Evolutionary conservation across 1,140 invertebrate species (phyloP), one percentile per base, ranked within the genome.

Genomic region (Diabrotica undecimpunctata): DNA sequence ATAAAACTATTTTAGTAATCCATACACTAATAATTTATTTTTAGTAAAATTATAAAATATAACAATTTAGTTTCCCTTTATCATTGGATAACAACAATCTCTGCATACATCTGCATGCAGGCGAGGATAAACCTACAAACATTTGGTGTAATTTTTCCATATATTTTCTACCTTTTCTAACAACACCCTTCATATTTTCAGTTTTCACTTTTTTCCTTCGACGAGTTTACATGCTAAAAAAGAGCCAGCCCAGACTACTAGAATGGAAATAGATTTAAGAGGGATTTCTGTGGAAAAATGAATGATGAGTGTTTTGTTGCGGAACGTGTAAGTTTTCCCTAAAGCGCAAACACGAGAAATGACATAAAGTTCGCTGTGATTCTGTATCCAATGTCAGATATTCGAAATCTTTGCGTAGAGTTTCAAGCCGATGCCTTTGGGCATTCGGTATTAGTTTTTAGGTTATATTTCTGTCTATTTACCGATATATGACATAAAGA

Each of bases 251-350:
- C 41, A 46, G 8, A n/a, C 41, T 46, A 41, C 6, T 54, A 38
- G 61, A 59, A 66, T 66, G 59, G 59, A 61, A 61, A 66, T 66
- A 66, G 64, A 70, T 67, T 63, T 65, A 68, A 68, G 66, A 70
- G 66, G 66, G 69, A 70, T 70, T 70, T 66, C 65, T 61, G 51
- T 54, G 66, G 37, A 64, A 64, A 71, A 71, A 71, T 71, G 69
- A 71, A 68, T 71, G 69, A 71, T 71, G 69, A 71, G 66, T 68
- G 62, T 71, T 41, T 36, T 39, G 54, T 35, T 50, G 58, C n/a
- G 41, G 41, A 46, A 46, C 41, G n/a, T 8, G n/a, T 11, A 56
- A 54, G 50, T 37, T 25, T 50, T 65, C 12, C 13, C 52, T n/a
- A 36, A 36, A 41, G 53, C 8, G n/a, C 3, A 8, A 46, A 4